Evolutionary conservation across 2,888 invertebrate species (phyloP).

Genomic region (Phalera bucephala): DNA sequence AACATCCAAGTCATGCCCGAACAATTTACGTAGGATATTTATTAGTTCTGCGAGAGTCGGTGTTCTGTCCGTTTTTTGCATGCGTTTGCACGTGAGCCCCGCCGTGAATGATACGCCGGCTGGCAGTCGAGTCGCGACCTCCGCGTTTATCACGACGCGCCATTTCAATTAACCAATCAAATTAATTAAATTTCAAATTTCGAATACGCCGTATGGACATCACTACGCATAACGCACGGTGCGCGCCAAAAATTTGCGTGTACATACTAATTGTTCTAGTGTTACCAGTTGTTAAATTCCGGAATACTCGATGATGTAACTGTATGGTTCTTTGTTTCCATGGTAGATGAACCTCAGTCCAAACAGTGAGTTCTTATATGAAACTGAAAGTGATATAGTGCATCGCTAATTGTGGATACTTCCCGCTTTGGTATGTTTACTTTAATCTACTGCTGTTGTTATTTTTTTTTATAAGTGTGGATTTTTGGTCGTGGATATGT

Average conservation of each 20-base stretch:
- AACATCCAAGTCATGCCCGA: constrained; percentile 18
- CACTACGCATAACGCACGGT: constrained; percentile 12
- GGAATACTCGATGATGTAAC: constrained; percentile 69
- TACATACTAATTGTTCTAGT: constrained; percentile 47
- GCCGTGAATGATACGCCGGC: constrained; percentile 65
- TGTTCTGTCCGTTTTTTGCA: constrained; percentile 71
- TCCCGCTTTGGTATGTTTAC: constrained; percentile 42
- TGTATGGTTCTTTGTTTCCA: constrained; percentile 60
- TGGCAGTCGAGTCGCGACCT: constrained; percentile 73
- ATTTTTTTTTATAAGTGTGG: constrained; percentile 36
- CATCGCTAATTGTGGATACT: constrained; percentile 47
- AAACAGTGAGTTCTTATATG: constrained; percentile 55
- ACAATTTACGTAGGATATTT: constrained; percentile 31
- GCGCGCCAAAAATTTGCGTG: constrained; percentile 32
- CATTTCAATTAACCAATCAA: constrained; percentile 61
- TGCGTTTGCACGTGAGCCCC: constrained; percentile 70
- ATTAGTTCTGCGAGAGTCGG: constrained; percentile 48
- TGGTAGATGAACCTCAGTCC: constrained; percentile 35
- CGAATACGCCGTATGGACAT: constrained; percentile 6
- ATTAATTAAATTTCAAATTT: constrained; percentile 46
- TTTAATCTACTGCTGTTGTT: constrained; percentile 24
- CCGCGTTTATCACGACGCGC: constrained; percentile 70
- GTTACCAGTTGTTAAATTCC: constrained; percentile 52
- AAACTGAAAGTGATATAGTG: constrained; percentile 65
- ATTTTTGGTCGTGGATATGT: constrained; percentile 40